Evolutionary conservation across 2,888 invertebrate genomes (phyloP).

Genomic region (Phania funesta): DNA sequence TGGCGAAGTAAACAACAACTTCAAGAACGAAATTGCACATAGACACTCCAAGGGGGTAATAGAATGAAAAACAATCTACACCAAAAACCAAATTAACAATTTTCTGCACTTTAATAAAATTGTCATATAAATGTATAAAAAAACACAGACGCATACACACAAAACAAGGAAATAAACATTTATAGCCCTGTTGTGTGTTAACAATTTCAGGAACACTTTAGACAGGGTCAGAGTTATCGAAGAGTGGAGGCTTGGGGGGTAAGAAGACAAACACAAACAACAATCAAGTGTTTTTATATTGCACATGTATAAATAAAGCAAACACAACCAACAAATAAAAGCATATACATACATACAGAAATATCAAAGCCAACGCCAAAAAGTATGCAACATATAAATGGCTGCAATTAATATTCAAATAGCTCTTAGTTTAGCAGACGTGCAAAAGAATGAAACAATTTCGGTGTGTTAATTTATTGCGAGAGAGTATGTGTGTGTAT

Average conservation of each 20-base stretch:
- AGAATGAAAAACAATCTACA: constrained; percentile 15
- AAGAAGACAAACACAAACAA: constrained; percentile 46
- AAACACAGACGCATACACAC: background rate
- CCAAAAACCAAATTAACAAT: constrained; percentile 48
- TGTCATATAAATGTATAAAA: constrained; percentile 60
- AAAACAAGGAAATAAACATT: constrained; percentile 52
- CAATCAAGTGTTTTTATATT: constrained; percentile 56
- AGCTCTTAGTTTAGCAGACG: constrained; percentile 50
- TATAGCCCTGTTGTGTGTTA: constrained; percentile 37
- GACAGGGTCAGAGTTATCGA: background rate
- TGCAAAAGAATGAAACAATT: background rate
- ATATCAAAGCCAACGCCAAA: constrained; percentile 60
- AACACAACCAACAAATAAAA: background rate
- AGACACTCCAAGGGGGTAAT: constrained; percentile 43
- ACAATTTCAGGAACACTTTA: constrained; percentile 35
- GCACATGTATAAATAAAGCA: constrained; percentile 53
- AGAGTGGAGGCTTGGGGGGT: background rate
- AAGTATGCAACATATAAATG: constrained; percentile 66
- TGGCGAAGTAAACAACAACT: background rate
- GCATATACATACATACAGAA: constrained; percentile 14
- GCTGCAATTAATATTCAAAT: constrained; percentile 67
- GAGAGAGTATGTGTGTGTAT: background rate
- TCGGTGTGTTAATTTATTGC: background rate
- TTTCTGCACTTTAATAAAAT: constrained; percentile 66
- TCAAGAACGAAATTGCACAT: constrained; percentile 8